Evolutionary conservation across 2,888 invertebrate species (phyloP).

Genomic region (Noctua janthe): DNA sequence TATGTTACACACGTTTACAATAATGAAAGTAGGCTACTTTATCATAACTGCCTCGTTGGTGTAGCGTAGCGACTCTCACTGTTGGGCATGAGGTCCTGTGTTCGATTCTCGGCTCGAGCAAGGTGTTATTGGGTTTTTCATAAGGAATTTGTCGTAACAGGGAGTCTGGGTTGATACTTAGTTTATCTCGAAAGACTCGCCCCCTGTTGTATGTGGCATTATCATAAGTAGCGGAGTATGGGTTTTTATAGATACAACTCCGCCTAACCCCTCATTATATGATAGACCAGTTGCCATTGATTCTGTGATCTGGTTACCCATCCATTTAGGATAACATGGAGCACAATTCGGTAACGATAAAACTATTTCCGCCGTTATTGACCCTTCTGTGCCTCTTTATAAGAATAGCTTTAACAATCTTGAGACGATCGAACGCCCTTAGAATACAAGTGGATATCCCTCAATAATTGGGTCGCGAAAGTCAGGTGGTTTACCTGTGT

Average conservation of each 20-base stretch:
- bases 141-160: not conserved
- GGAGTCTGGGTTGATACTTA: not conserved
- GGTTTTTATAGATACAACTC: not conserved
- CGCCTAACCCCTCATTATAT: not conserved
- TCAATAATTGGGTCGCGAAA: conserved; percentile 19
- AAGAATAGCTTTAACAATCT: conserved; percentile 1
- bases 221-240: not conserved
- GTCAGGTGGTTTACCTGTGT: not conserved
- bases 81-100: not conserved
- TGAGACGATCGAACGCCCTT: not conserved
- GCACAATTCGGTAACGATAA: not conserved
- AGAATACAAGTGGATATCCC: conserved; percentile 1
- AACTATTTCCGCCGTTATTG: conserved; percentile 17
- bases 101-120: not conserved
- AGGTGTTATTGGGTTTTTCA: not conserved
- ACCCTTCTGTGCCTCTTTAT: not conserved
- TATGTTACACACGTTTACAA: not conserved
- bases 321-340: not conserved
- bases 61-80: accelerated
- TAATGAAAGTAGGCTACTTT: not conserved
- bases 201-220: not conserved
- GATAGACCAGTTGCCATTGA: not conserved
- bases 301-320: not conserved
- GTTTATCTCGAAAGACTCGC: not conserved
- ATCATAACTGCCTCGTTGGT: not conserved